phyloP scores from a whole-genome alignment of 2,888 invertebrate genomes.

The Apamea sordens region DNA sequence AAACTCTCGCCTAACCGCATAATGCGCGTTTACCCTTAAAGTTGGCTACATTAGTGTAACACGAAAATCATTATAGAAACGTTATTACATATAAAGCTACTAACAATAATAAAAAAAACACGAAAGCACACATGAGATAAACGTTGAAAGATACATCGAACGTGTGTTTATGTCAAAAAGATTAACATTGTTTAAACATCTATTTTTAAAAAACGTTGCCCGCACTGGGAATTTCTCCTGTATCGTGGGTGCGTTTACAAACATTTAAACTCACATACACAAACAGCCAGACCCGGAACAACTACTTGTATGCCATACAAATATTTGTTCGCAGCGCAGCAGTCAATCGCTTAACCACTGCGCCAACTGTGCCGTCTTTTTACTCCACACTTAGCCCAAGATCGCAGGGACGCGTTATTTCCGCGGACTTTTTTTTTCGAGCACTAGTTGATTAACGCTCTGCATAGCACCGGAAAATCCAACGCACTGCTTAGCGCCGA shows the following conservation, averaged over 20 bases:
- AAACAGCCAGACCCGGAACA: no score
- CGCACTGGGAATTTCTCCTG: no score
- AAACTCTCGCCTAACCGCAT: background rate
- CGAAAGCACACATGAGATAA: slow-evolving; percentile 25
- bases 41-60: background rate
- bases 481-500: no score
- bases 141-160: slow-evolving; percentile 21
- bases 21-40: background rate
- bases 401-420: background rate
- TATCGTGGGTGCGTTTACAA: no score
- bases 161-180: background rate
- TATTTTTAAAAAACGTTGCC: no score
- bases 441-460: background rate
- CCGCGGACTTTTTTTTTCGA: background rate
- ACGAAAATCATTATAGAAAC: background rate
- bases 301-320: no score
- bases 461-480: no score
- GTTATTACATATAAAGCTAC: slow-evolving; percentile 38
- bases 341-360: no score
- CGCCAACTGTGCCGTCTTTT: no score
- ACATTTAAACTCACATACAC: no score
- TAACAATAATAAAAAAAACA: slow-evolving; percentile 7
- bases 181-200: background rate
- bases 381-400: slow-evolving; percentile 7
- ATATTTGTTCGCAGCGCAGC: no score